Percentiles rank a stretch among this genome's conserved stretches.
Conservation (phyloP, 2,888 invertebrate species). For the Lepidochrysops patricia region DNA sequence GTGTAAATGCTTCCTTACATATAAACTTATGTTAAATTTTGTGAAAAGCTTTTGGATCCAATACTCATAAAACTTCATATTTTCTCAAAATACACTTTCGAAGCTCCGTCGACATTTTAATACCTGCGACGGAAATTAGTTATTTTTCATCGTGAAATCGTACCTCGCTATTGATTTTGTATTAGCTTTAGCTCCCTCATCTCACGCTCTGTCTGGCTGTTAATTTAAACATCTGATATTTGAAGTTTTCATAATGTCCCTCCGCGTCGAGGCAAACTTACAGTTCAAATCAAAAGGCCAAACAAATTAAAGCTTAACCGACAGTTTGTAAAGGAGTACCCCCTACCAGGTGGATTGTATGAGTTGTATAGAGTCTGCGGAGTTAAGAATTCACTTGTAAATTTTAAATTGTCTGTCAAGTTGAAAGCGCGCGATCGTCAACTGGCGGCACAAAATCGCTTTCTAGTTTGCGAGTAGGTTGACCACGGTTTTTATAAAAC, state of each 20-base stretch:
- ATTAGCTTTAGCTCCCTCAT: too few relatives aligned
- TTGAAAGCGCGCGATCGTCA: background rate
- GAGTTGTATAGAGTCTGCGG: background rate
- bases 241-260: too few relatives aligned
- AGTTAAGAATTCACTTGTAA: conserved; percentile 5
- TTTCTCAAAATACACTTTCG: background rate
- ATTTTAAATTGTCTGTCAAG: conserved; percentile 9
- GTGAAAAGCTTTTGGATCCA: background rate
- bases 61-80: background rate
- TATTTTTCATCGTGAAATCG: too few relatives aligned
- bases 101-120: too few relatives aligned
- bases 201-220: too few relatives aligned
- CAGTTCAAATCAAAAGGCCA: background rate
- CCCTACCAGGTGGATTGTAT: background rate
- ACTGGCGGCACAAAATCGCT: background rate
- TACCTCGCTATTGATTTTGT: too few relatives aligned
- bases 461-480: background rate
- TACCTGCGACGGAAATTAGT: too few relatives aligned
- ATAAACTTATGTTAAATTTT: background rate
- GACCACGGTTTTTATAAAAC: background rate
- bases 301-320: background rate
- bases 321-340: background rate
- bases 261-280: background rate
- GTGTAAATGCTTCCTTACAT: background rate
- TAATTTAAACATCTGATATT: too few relatives aligned